phyloP scores from a whole-genome alignment of 1,140 invertebrate species.

The Calliphora vicina region DNA sequence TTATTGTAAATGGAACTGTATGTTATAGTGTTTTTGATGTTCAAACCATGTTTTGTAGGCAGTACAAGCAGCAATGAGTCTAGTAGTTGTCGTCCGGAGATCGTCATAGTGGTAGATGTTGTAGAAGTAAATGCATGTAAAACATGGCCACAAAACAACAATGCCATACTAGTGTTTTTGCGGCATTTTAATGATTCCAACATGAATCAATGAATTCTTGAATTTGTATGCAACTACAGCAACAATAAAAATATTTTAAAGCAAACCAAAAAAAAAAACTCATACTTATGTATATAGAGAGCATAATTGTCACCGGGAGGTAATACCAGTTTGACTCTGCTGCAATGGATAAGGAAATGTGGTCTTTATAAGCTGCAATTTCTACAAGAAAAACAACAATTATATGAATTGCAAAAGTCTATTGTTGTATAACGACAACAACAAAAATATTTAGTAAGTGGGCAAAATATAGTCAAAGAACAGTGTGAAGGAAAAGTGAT shows the following conservation, averaged over 20 bases:
- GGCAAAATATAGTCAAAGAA: no score
- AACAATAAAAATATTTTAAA: background rate
- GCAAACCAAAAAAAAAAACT: background rate
- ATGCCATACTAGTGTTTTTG: conserved; percentile 16
- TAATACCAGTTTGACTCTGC: no score
- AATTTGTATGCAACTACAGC: background rate
- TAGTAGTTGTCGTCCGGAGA: background rate
- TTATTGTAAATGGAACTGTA: no score
- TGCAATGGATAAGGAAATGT: background rate
- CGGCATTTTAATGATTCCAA: background rate
- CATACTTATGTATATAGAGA: background rate
- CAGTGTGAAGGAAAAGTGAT: no score
- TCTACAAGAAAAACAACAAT: background rate
- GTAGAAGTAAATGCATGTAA: background rate
- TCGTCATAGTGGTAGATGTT: background rate
- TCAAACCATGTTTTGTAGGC: background rate
- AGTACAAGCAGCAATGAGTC: background rate
- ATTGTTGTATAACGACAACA: background rate
- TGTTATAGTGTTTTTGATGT: background rate
- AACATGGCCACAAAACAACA: conserved; percentile 2
- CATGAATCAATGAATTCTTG: conserved; percentile 9
- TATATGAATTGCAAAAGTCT: no score
- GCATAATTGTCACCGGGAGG: background rate
- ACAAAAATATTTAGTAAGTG: background rate
- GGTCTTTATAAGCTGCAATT: background rate